Conservation (phyloP, 2,113 vertebrate species). For the Paramormyrops kingsleyae region DNA sequence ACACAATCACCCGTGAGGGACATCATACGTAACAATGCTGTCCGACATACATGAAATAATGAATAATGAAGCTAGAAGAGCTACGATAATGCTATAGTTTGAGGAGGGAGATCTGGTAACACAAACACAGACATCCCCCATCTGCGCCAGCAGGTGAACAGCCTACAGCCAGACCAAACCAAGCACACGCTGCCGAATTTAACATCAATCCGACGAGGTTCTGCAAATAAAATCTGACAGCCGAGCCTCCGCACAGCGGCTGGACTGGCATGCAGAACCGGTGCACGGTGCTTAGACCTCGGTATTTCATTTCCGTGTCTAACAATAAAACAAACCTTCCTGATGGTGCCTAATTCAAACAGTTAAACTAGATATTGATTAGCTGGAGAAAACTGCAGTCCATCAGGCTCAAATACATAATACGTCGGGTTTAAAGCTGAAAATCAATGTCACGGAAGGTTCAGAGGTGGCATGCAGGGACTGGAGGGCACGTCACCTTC, state of each 20-base stretch:
- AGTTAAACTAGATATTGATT: neutral
- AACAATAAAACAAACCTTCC: neutral
- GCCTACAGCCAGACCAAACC: neutral
- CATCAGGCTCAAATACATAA: neutral
- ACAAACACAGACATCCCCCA: neutral
- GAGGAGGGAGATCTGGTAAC: neutral
- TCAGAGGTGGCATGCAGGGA: too few species aligned
- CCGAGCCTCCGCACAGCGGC: neutral
- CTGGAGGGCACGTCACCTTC: slow-evolving; percentile 62
- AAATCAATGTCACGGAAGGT: neutral
- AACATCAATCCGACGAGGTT: neutral
- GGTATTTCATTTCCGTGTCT: neutral
- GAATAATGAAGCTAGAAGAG: neutral
- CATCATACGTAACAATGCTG: neutral
- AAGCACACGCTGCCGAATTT: neutral
- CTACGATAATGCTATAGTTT: neutral
- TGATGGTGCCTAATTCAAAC: neutral
- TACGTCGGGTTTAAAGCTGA: neutral
- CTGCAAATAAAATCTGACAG: neutral
- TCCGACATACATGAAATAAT: neutral
- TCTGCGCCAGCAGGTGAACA: neutral
- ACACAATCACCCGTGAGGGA: neutral
- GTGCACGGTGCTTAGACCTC: neutral
- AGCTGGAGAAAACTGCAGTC: neutral
- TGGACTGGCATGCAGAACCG: neutral